phyloP scores from a whole-genome alignment of 2,888 invertebrate species.

The Thumatha senex region DNA sequence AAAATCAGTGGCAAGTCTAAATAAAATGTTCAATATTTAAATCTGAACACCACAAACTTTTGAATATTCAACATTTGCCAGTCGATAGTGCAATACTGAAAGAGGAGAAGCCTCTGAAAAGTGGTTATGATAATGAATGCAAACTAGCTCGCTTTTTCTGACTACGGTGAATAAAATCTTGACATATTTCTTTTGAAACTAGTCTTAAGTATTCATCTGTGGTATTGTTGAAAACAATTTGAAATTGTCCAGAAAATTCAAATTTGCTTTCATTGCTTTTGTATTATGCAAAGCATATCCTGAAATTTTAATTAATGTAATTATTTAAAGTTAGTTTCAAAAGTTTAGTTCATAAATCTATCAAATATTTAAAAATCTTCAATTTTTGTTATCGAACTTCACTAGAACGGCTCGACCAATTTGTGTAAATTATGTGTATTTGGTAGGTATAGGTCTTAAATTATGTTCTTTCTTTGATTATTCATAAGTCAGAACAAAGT shows the following conservation, averaged over 20 bases:
- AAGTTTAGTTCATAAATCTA: too few species aligned
- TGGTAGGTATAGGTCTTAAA: too few species aligned
- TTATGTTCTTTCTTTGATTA: too few species aligned
- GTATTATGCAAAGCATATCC: too few species aligned
- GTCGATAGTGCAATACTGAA: slow-evolving; percentile 45
- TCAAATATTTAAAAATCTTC: too few species aligned
- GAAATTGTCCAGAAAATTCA: background rate
- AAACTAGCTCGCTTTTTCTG: slow-evolving; percentile 30
- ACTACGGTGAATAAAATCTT: slow-evolving; percentile 34
- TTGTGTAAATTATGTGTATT: too few species aligned
- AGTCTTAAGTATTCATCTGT: slow-evolving; percentile 8
- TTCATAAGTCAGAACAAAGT: too few species aligned
- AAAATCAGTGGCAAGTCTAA: slow-evolving; percentile 8
- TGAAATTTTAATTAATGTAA: too few species aligned
- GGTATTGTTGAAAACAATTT: background rate
- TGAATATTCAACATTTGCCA: slow-evolving; percentile 52
- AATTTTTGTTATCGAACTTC: too few species aligned
- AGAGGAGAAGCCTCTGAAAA: slow-evolving; percentile 29
- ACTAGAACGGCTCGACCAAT: too few species aligned
- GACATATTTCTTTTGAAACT: slow-evolving; percentile 37
- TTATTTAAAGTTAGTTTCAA: too few species aligned
- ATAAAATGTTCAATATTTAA: slow-evolving; percentile 56
- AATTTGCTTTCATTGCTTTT: too few species aligned
- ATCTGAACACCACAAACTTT: slow-evolving; percentile 45
- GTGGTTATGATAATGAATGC: slow-evolving; percentile 45